Base-by-base conservation (phyloP, 2,113 vertebrate species). In the Ancistrus triradiatus region DNA sequence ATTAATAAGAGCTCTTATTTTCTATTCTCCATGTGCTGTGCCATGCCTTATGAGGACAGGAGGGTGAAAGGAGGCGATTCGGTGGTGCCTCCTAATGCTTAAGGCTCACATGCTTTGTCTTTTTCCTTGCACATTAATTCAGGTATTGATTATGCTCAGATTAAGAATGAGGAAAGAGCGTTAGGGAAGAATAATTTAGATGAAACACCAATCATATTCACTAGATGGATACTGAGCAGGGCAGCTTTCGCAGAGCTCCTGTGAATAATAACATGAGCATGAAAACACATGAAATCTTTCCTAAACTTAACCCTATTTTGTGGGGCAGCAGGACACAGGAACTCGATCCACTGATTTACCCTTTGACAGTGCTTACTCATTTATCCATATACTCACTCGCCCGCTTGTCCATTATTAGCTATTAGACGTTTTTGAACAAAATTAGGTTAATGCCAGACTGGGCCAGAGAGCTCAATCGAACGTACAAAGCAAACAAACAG, bases 321-420 rank as follows among this genome's bases (percentile, higher is more conserved):
- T 37, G 48, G 66, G 73, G 55, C 74, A 74, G 80, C 72, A 56
- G 63, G 78, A 70, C 73, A 72, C 74, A 55, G 65, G 66, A 73
- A 68, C 70, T 31, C 66, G 1, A 85, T 83, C 81, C 72, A 81
- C 81, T 38, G 78, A 86, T 82, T 85, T 79, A 64, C 73, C 72
- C 75, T 78, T 81, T 66, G 52, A 80, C 68, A 66, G 68, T 69
- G 68, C 74, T 82, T 78, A 81, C 77, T 82, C 72, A 73, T 81
- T 84, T 78, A 81, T 81, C 76, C 80, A 78, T 84, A 80, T 79
- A 83, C 80, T 80, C 77, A 70, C 84, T 80, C 75, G 80, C 72
- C 77, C 42, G 15, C 72, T 79, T 78, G 71, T 73, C 75, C 66
- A 66, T 78, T 78, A n/a, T n/a, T n/a, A n/a, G n/a, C n/a, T n/a